Evolutionary conservation across 2,888 invertebrate species (phyloP), one percentile per base, ranked within the genome.

Genomic region (Lepidochrysops patricia): DNA sequence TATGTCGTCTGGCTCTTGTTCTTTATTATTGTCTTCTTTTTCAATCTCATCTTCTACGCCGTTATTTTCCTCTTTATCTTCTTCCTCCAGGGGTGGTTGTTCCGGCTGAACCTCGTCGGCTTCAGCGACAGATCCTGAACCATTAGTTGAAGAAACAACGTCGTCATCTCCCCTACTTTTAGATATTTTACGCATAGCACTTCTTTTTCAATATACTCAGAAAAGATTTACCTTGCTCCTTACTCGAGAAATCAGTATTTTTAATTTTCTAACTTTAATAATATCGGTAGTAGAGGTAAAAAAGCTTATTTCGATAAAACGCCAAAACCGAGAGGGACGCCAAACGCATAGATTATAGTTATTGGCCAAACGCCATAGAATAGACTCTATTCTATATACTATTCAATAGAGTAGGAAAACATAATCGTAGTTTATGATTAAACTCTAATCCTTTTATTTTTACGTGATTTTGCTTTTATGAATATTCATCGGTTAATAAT

Each of bases 91-190:
- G 19, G 58, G 60, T 0, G 67, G 63, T 48, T 64, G 65, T 37
- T 69, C 70, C 23, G 64, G 64, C 50, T 70, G 43, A 43, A 43
- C 68, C 57, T 64, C 66, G 26, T 67, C 69, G 54, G 72, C 73
- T 59, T 73, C 75, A 62, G 63, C 66, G 27, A 83, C 67, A 37
- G 89, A 88, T 50, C 83, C 85, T 37, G 89, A 89, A 59, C 86
- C 89, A 67, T 86, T 88, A 3, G 88, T 88, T 4, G 89, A 89
- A 43, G 88, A 88, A 65, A 84, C 76, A 34, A 81, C 79, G 75
- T 89, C 89, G 63, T 89, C 88, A 57, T 88, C 87, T 37, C 77
- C 67, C 64, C 88, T 85, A 68, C 68, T 84, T 74, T 85, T 89
- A 1, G 89, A 87, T 69, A 87, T 70, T 74, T 89, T 89, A 59